phyloP scores from a whole-genome alignment of 2,797 vertebrate species.

The Hydrolagus colliei region DNA sequence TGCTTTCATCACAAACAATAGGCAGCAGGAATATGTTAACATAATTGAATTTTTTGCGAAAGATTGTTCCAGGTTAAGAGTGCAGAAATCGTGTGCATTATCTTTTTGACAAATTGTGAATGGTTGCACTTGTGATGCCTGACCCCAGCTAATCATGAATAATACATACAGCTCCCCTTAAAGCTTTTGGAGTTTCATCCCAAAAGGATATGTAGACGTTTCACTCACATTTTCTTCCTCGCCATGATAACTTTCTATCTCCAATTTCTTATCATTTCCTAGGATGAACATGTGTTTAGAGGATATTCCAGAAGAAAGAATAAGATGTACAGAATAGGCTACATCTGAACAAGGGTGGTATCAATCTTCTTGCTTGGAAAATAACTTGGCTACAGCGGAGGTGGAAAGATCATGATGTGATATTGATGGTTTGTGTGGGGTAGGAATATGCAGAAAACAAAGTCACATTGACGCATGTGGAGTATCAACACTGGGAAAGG shows the following conservation, averaged over 20 bases:
- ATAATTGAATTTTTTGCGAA: conserved; percentile 39
- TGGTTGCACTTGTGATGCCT: conserved; percentile 55
- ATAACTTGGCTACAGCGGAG: too few relatives aligned
- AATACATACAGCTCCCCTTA: conserved; percentile 59
- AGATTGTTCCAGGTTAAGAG: conserved; percentile 44
- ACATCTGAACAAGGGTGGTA: too few relatives aligned
- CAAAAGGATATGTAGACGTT: conserved; percentile 45
- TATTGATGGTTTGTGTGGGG: too few relatives aligned
- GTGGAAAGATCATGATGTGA: too few relatives aligned
- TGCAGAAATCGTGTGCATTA: conserved; percentile 48
- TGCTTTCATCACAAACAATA: conserved; percentile 40
- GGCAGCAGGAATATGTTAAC: conserved; percentile 43
- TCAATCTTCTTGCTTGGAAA: too few relatives aligned
- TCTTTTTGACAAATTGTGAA: conserved; percentile 60
- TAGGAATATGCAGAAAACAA: too few relatives aligned
- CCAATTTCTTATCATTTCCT: not conserved
- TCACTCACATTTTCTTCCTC: conserved; percentile 46
- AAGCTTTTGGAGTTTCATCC: conserved; percentile 42
- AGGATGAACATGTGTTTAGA: conserved; percentile 1
- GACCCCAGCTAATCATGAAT: conserved; percentile 67
- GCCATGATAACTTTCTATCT: conserved; percentile 62
- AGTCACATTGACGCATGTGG: too few relatives aligned
- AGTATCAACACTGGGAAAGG: too few relatives aligned
- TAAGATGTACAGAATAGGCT: too few relatives aligned
- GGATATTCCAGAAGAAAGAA: not conserved